Conservation (phyloP, 2,888 invertebrate genomes). For the Conops quadrifasciatus region DNA sequence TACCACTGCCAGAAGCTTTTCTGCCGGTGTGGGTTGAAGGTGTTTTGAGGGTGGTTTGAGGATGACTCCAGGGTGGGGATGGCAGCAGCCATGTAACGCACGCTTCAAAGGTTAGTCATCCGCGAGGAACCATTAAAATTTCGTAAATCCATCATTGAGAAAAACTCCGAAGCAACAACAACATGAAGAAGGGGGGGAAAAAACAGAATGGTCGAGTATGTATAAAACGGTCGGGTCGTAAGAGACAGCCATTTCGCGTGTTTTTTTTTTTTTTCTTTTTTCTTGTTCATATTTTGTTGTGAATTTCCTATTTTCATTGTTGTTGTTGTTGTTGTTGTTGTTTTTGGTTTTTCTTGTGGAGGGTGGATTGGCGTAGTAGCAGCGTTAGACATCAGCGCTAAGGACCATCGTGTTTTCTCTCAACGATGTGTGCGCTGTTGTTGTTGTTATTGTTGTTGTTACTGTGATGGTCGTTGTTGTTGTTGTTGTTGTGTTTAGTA, state of each 20-base stretch:
- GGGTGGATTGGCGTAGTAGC: not conserved
- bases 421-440: constrained; percentile 34
- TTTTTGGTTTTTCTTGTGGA: constrained; percentile 32
- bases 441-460: constrained; percentile 23
- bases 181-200: no score
- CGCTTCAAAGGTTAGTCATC: constrained; percentile 58
- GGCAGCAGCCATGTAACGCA: constrained; percentile 31
- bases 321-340: constrained; percentile 39
- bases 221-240: constrained; percentile 40
- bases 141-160: constrained; percentile 62
- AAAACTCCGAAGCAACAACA: no score
- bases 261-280: constrained; percentile 48
- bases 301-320: constrained; percentile 13
- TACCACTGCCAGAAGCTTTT: no score
- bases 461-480: constrained; percentile 43
- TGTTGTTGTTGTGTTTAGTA: constrained; percentile 41
- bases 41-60: no score
- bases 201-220: constrained; percentile 49
- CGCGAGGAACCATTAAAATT: constrained; percentile 63
- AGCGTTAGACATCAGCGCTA: not conserved
- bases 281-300: no score
- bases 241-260: constrained; percentile 39
- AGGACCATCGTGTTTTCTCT: no score
- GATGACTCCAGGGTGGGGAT: no score
- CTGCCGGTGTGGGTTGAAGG: no score